Evolutionary conservation across 1,140 invertebrate genomes (phyloP).

Genomic region (Cylas formicarius): DNA sequence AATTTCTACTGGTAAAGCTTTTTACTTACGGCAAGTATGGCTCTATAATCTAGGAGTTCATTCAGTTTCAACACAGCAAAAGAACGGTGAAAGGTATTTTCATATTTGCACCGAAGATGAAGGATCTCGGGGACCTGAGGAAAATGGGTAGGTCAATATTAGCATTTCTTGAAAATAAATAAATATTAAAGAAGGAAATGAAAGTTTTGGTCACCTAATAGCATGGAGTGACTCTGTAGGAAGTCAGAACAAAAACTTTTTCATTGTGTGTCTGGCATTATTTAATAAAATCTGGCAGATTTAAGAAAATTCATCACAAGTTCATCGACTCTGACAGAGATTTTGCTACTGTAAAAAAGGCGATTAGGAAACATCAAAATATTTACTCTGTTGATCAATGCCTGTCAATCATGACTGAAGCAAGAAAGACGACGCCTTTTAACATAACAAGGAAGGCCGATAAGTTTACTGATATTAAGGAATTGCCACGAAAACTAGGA

Average conservation of each 20-base stretch:
- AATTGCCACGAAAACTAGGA: slow-evolving; percentile 7
- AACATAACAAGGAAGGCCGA: slow-evolving; percentile 11
- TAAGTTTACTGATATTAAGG: slow-evolving; percentile 13
- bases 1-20: slow-evolving; percentile 7
- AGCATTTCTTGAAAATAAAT: slow-evolving; percentile 10
- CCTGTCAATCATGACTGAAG: slow-evolving; percentile 12
- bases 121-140: background rate
- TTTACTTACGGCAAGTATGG: slow-evolving; percentile 4
- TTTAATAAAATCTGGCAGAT: no score
- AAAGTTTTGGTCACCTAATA: slow-evolving; percentile 2
- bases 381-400: slow-evolving; percentile 23
- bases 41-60: slow-evolving; percentile 9
- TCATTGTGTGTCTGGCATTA: slow-evolving; percentile 19
- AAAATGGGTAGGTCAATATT: slow-evolving; percentile 2
- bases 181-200: slow-evolving; percentile 1
- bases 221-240: slow-evolving; percentile 8
- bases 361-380: slow-evolving; percentile 14
- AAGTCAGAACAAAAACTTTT: slow-evolving; percentile 20
- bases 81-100: background rate
- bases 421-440: slow-evolving; percentile 12
- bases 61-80: slow-evolving; percentile 3
- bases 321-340: slow-evolving; percentile 23
- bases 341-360: slow-evolving; percentile 23
- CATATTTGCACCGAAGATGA: slow-evolving; percentile 2
- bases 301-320: slow-evolving; percentile 22